Percentiles rank a stretch among this genome's conserved stretches.
Evolutionary conservation across 2,888 invertebrate genomes (phyloP).

Genomic region (Polymixis flavicincta): DNA sequence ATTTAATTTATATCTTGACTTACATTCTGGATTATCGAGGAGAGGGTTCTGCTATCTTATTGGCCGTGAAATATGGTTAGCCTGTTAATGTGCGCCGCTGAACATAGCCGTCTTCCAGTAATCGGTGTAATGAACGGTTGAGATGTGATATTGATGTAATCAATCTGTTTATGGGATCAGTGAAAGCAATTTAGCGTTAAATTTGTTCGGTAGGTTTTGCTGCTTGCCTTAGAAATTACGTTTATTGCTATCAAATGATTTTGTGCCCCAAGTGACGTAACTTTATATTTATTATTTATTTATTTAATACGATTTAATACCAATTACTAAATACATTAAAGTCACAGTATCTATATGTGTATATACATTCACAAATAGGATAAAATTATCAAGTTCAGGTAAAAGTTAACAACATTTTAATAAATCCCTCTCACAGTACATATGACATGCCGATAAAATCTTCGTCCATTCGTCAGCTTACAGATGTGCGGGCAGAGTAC

Average conservation of each 20-base stretch:
- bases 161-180: constrained; percentile 34
- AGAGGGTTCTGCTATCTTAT: constrained; percentile 46
- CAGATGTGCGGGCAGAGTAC: no score
- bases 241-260: background rate
- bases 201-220: background rate
- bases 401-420: no score
- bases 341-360: no score
- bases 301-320: no score
- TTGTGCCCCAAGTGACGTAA: background rate
- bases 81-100: constrained; percentile 31
- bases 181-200: constrained; percentile 28
- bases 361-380: no score
- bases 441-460: no score
- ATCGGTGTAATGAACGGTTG: constrained; percentile 32
- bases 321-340: no score
- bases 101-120: constrained; percentile 29
- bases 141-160: constrained; percentile 51
- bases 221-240: background rate
- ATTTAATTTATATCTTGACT: constrained; percentile 61
- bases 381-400: no score
- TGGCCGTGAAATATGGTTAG: constrained; percentile 48
- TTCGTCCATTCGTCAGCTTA: no score
- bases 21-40: constrained; percentile 44
- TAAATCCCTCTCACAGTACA: no score
- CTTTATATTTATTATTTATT: no score